phyloP scores from a whole-genome alignment of 2,888 invertebrate genomes.

The Scelioninae gen. 1 region DNA sequence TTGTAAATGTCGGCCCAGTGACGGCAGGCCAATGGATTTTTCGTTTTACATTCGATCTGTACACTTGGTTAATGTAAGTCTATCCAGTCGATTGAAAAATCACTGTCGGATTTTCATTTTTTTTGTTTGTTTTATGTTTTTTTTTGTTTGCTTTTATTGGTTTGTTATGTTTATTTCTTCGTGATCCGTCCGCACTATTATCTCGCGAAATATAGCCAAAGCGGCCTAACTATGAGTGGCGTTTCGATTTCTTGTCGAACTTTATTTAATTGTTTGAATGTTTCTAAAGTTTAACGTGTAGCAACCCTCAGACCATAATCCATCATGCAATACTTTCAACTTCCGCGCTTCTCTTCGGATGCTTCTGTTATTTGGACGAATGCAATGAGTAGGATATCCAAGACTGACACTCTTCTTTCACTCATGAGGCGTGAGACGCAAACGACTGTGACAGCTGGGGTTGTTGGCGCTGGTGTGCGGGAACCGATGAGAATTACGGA shows the following conservation, averaged over 20 bases:
- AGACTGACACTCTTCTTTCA: constrained; percentile 29
- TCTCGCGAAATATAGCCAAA: constrained; percentile 36
- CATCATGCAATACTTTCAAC: constrained; percentile 77
- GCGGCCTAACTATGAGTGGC: constrained; percentile 44
- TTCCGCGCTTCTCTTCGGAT: constrained; percentile 44
- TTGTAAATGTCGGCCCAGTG: constrained; percentile 42
- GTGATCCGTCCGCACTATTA: constrained; percentile 23
- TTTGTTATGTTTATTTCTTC: constrained; percentile 35
- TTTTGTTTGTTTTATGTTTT: constrained; percentile 11
- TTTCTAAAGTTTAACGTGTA: constrained; percentile 78
- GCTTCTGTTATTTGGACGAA: constrained; percentile 32
- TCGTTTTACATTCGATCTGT: constrained; percentile 51
- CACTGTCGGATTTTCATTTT: constrained; percentile 44
- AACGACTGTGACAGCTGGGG: constrained; percentile 20
- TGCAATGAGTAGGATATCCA: constrained; percentile 50
- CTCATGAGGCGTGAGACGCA: constrained; percentile 1
- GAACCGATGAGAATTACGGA: constrained; percentile 71
- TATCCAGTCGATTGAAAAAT: constrained; percentile 65
- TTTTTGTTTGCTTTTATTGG: too few species aligned
- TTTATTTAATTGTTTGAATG: constrained; percentile 42
- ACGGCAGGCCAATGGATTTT: constrained; percentile 55
- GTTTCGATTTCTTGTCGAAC: constrained; percentile 56
- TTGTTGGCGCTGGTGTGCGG: constrained; percentile 28
- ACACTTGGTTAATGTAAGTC: constrained; percentile 47
- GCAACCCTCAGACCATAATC: constrained; percentile 82